Conservation (phyloP, 2,113 vertebrate genomes). For the Macaca mulatta region DNA sequence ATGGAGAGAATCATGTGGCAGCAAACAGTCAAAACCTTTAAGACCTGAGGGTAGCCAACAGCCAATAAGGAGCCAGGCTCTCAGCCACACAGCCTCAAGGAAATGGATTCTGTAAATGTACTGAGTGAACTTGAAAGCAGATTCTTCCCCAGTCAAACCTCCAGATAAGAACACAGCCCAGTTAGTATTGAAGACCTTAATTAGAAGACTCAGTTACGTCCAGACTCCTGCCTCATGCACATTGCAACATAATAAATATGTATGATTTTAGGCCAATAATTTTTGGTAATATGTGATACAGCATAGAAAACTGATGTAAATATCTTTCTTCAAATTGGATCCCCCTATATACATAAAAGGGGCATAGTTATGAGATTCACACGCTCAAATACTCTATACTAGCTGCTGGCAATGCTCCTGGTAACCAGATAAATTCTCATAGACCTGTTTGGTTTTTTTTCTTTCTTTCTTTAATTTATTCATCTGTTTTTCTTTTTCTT, state of each 20-base stretch:
- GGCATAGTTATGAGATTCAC: not conserved
- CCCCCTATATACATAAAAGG: not conserved
- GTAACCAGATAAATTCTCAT: not conserved
- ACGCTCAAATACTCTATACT: not conserved
- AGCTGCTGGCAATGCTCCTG: not conserved
- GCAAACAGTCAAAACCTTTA: not conserved
- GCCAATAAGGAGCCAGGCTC: not conserved
- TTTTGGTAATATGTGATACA: not conserved
- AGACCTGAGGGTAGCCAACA: not conserved
- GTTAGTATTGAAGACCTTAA: not conserved
- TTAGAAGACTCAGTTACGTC: not conserved
- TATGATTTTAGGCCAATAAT: not conserved
- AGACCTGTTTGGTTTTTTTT: no score
- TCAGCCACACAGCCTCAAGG: not conserved
- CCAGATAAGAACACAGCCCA: not conserved
- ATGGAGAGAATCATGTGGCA: not conserved
- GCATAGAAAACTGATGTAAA: not conserved
- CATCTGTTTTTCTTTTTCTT: not conserved
- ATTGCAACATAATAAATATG: not conserved
- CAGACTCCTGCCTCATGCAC: not conserved
- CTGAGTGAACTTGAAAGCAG: not conserved
- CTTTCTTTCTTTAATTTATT: not conserved
- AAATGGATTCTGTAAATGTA: not conserved
- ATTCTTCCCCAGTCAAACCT: not conserved
- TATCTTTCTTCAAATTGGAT: not conserved